These are phyloP conservation scores for Amblyteles armatorius DNA, from an alignment of 2,888 invertebrate species.

Conservation along the genomic window DNA sequence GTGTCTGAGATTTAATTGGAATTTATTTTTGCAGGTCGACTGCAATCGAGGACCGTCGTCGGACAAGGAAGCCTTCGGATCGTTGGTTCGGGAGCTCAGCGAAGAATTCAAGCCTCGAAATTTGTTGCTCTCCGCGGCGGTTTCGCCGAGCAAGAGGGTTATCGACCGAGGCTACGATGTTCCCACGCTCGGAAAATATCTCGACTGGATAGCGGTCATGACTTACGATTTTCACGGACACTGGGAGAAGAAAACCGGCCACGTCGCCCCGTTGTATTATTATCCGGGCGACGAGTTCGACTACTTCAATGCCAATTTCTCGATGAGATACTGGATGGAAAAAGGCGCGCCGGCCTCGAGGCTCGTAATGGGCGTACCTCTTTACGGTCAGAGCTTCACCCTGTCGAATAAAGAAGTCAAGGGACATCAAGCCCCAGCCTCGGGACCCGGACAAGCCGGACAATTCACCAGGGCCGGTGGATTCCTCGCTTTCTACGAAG, in stretches of 20 bases:
- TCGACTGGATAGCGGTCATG: constrained; percentile 96
- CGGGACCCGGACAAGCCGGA: constrained; percentile 90
- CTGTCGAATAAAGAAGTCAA: constrained; percentile 73
- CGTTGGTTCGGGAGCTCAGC: constrained; percentile 90
- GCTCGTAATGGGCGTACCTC: constrained; percentile 93
- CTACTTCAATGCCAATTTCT: constrained; percentile 93
- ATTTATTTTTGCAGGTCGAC: constrained; percentile 83
- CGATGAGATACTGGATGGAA: constrained; percentile 94
- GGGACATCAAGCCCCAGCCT: constrained; percentile 90
- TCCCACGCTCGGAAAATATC: constrained; percentile 88
- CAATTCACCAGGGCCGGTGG: constrained; percentile 93
- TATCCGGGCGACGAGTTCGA: constrained; percentile 92
- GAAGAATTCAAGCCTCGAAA: constrained; percentile 88
- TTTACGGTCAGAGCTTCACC: constrained; percentile 94
- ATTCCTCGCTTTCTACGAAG: constrained; percentile 93
- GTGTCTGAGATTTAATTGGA: not conserved
- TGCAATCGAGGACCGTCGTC: constrained; percentile 92
- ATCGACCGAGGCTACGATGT: constrained; percentile 94
- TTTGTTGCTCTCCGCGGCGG: constrained; percentile 92
- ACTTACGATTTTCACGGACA: constrained; percentile 95
- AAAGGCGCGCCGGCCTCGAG: constrained; percentile 92
- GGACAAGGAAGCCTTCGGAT: constrained; percentile 91
- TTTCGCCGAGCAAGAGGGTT: constrained; percentile 93
- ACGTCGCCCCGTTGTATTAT: constrained; percentile 92
- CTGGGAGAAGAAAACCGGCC: constrained; percentile 95